Base-by-base conservation (phyloP, 2,797 vertebrate genomes). In the Oreochromis grahami region DNA sequence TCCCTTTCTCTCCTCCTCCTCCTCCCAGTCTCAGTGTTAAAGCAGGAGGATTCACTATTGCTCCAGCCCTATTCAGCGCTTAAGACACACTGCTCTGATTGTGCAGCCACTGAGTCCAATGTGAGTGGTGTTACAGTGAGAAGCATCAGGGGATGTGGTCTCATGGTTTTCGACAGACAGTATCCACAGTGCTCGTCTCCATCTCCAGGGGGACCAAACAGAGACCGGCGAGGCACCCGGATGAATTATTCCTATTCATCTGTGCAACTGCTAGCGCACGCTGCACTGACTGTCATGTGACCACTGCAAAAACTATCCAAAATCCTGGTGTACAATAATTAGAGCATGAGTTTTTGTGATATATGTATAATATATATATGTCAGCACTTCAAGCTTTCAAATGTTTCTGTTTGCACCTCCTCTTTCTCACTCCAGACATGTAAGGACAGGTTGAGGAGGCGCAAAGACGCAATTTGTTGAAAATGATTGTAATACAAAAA, bases 231-330 rank as follows among this genome's bases (percentile, higher is more conserved):
- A 88, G 88, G 88, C 79, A 80, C 82, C 83, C 41, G 26, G 74
- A 93, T 94, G 91, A 95, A 94, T 93, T 85, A 78, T 77, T 80
- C 77, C 88, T 85, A 91, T 96, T 94, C 92, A 92, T 93, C 70
- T 86, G 81, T 29, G 87, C 82, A 83, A 86, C 88, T 81, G 86
- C 87, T 85, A 24, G 43, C 87, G 88, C 84, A 82, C 84, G 36
- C 83, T 12, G 72, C 78, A 58, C 83, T 79, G 87, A 74, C 85
- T 3, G 74, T 88, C 87, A 93, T 90, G 90, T 94, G 94, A 93
- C 81, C 76, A 3, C 8, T 48, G 77, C 68, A 88, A 87, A 90
- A 92, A 84, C 43, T 53, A 38, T 81, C 63, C 36, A 38, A 81
- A 87, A 65, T 43, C 17, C 60, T 19, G 53, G 21, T 65, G 45